These are phyloP conservation scores for Pyrochroa serraticornis DNA, from an alignment of 2,888 invertebrate genomes.

Conservation along the genomic window DNA sequence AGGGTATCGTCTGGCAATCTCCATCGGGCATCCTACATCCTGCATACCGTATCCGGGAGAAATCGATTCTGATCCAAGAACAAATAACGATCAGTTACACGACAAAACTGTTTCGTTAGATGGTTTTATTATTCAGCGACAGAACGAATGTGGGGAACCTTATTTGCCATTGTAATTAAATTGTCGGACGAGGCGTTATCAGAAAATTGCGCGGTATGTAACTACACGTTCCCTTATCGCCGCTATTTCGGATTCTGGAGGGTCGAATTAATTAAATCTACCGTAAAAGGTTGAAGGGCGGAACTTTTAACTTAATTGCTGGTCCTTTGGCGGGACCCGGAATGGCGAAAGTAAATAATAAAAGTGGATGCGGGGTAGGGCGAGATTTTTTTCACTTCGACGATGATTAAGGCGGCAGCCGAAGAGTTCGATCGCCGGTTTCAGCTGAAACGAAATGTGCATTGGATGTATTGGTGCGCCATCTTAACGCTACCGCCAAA, in stretches of 20 bases:
- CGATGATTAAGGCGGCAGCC: too few species aligned
- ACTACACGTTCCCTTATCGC: slow-evolving; percentile 1
- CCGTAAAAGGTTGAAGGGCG: slow-evolving; percentile 13
- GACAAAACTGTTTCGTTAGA: slow-evolving; percentile 8
- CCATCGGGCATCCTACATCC: slow-evolving; percentile 5
- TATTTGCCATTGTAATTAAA: slow-evolving; percentile 23
- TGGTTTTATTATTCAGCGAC: slow-evolving; percentile 18
- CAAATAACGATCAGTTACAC: slow-evolving; percentile 21
- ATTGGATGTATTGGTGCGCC: too few species aligned
- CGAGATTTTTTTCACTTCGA: too few species aligned
- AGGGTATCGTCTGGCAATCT: slow-evolving; percentile 27
- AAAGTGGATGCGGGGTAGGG: too few species aligned
- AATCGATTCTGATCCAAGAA: slow-evolving; percentile 27
- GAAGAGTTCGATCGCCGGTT: too few species aligned
- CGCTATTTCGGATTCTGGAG: not conserved
- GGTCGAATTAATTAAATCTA: slow-evolving; percentile 5
- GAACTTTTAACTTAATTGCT: slow-evolving; percentile 21
- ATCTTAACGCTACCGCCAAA: too few species aligned
- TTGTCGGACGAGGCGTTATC: slow-evolving; percentile 3
- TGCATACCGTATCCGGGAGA: slow-evolving; percentile 4
- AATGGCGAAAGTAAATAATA: too few species aligned
- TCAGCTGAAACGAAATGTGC: too few species aligned
- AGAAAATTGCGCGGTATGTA: too few species aligned
- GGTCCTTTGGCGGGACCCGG: not conserved
- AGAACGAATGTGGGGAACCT: too few species aligned